These are phyloP conservation scores for Polyergus mexicanus DNA, from an alignment of 1,140 invertebrate genomes.

Conservation along the genomic window DNA sequence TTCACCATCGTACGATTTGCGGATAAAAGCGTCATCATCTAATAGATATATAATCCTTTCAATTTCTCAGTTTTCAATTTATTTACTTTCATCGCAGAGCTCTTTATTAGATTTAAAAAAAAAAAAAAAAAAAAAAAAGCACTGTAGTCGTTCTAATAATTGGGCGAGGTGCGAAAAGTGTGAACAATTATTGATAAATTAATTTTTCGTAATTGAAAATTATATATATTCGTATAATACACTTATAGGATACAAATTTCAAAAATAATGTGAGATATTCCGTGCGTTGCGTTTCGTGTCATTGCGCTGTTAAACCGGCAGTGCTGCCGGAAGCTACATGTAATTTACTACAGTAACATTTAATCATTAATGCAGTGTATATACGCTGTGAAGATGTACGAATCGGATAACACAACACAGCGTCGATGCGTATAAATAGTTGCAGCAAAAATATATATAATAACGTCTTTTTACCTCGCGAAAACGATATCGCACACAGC, in stretches of 20 bases:
- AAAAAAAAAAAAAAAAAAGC: conserved; percentile 14
- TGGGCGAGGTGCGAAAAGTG: background rate
- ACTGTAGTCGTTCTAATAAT: background rate
- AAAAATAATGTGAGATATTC: conserved; percentile 38
- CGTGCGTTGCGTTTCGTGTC: conserved; percentile 69
- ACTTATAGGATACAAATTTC: conserved; percentile 15
- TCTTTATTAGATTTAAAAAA: background rate
- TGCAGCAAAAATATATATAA: background rate
- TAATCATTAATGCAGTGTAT: conserved; percentile 70
- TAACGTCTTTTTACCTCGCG: background rate
- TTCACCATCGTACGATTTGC: no score
- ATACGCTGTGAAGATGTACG: conserved; percentile 57
- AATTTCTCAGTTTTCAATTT: background rate
- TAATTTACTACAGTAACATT: conserved; percentile 71
- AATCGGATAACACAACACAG: conserved; percentile 49
- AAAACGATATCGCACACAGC: background rate
- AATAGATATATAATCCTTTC: background rate
- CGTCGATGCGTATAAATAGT: conserved; percentile 50
- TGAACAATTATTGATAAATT: background rate
- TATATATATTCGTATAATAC: background rate
- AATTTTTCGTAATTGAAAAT: background rate
- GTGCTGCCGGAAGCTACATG: conserved; percentile 62
- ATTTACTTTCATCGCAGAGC: background rate
- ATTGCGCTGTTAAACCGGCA: conserved; percentile 61
- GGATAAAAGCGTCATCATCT: background rate